Evolutionary conservation across 2,888 invertebrate species (phyloP).

Genomic region (Anodontia alba): DNA sequence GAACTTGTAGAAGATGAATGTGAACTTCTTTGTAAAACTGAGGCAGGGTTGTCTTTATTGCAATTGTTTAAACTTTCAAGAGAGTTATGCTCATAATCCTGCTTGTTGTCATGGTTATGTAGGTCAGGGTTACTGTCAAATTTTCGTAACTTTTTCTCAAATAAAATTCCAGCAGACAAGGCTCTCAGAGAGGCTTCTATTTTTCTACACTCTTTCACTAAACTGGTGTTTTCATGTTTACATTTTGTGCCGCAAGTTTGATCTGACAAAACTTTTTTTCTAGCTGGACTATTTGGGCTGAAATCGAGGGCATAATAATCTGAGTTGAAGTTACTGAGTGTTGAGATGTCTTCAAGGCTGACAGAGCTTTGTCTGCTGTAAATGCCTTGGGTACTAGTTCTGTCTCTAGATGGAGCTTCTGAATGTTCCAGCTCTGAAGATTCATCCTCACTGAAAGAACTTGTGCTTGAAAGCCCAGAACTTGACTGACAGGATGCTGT

Average conservation of each 20-base stretch:
- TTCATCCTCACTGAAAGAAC: constrained; percentile 75
- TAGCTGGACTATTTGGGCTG: constrained; percentile 33
- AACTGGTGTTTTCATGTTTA: constrained; percentile 25
- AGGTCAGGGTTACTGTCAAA: background rate
- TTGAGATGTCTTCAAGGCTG: constrained; percentile 51
- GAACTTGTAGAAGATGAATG: background rate
- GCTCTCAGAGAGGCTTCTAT: constrained; percentile 66
- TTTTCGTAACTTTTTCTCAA: background rate
- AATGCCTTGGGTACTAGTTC: background rate
- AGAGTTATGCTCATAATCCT: background rate
- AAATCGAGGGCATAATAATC: constrained; percentile 60
- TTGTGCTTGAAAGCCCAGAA: constrained; percentile 65
- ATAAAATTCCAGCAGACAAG: constrained; percentile 54
- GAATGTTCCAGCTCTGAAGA: constrained; percentile 20
- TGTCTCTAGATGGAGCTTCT: background rate
- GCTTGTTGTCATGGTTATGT: background rate
- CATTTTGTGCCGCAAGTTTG: background rate
- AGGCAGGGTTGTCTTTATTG: background rate
- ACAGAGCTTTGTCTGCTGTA: constrained; percentile 35
- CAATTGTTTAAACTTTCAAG: background rate
- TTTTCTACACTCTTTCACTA: constrained; percentile 64
- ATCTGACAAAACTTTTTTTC: background rate
- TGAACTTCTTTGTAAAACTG: no score
- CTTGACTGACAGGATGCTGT: constrained; percentile 52
- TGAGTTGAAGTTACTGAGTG: constrained; percentile 50